A percentile compares a stretch with the other conserved stretches of the same genome.
Evolutionary conservation across 2,113 vertebrate species (phyloP).

Genomic region (Menura novaehollandiae): DNA sequence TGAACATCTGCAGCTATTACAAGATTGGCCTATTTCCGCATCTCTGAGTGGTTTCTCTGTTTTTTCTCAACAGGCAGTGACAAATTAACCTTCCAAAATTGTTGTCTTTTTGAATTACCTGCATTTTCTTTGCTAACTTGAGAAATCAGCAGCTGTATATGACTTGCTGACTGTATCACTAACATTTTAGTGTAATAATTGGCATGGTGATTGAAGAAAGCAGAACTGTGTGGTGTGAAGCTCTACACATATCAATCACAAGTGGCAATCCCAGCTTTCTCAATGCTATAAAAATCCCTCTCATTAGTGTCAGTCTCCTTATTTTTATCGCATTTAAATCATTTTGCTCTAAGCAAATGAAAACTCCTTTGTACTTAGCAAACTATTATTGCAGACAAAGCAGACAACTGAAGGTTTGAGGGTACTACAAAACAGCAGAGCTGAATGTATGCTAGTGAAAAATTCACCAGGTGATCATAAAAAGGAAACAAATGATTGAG

Average conservation of each 20-base stretch:
- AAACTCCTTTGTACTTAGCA: not conserved
- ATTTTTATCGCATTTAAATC: not conserved
- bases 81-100: not conserved
- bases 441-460: not conserved
- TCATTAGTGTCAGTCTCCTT: constrained; percentile 10
- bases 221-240: constrained; percentile 16
- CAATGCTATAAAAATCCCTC: not conserved
- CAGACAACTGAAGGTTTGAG: not conserved
- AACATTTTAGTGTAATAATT: constrained; percentile 58
- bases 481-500: not conserved
- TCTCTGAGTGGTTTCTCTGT: not conserved
- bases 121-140: not conserved
- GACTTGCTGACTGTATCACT: not conserved
- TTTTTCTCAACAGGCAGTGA: not conserved
- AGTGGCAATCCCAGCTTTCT: constrained; percentile 16
- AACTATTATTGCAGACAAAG: not conserved
- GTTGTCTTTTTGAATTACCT: not conserved
- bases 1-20: constrained; percentile 14
- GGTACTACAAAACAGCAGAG: not conserved
- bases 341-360: not conserved
- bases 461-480: not conserved
- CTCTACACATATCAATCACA: not conserved
- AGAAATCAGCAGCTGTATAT: constrained; percentile 1
- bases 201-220: constrained; percentile 42
- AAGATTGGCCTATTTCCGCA: constrained; percentile 17